phyloP scores from a whole-genome alignment of 2,888 invertebrate genomes.

The Entomobrya proxima region DNA sequence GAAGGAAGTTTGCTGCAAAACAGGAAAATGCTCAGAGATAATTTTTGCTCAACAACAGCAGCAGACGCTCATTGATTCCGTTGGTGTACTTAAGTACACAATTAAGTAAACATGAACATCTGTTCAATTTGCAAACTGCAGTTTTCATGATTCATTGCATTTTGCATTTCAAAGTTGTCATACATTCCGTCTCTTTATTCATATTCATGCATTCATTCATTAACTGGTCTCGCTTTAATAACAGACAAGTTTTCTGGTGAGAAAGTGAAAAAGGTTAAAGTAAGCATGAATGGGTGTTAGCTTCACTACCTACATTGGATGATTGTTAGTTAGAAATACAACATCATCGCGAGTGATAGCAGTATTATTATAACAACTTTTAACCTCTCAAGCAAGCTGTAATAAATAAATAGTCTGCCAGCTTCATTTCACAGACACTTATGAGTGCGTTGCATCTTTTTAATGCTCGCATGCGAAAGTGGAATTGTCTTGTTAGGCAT shows the following conservation, averaged over 20 bases:
- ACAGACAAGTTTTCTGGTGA: conserved; percentile 63
- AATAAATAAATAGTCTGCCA: conserved; percentile 9
- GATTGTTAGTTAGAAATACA: conserved; percentile 32
- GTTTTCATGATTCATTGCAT: conserved; percentile 62
- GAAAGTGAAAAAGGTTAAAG: conserved; percentile 57
- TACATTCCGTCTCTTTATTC: conserved; percentile 50
- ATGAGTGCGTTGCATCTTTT: not conserved
- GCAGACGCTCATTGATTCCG: conserved; percentile 35
- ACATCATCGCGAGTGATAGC: conserved; percentile 5
- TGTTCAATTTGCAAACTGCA: conserved; percentile 63
- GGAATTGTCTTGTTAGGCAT: not conserved
- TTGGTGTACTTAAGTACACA: conserved; percentile 35
- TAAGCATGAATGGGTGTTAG: conserved; percentile 48
- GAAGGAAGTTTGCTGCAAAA: conserved; percentile 43
- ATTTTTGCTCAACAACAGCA: conserved; percentile 31
- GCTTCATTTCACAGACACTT: conserved; percentile 12
- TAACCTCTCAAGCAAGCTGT: not conserved
- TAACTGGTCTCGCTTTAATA: conserved; percentile 59
- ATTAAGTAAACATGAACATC: conserved; percentile 62
- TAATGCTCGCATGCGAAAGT: conserved; percentile 15
- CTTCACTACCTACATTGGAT: conserved; percentile 23
- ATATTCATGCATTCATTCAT: conserved; percentile 61
- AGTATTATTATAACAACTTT: conserved; percentile 23
- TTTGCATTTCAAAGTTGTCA: conserved; percentile 64
- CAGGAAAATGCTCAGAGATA: conserved; percentile 57